Percentiles rank a stretch among this genome's conserved stretches.
phyloP scores from a whole-genome alignment of 2,113 vertebrate genomes.

The Hydrochoerus hydrochaeris region DNA sequence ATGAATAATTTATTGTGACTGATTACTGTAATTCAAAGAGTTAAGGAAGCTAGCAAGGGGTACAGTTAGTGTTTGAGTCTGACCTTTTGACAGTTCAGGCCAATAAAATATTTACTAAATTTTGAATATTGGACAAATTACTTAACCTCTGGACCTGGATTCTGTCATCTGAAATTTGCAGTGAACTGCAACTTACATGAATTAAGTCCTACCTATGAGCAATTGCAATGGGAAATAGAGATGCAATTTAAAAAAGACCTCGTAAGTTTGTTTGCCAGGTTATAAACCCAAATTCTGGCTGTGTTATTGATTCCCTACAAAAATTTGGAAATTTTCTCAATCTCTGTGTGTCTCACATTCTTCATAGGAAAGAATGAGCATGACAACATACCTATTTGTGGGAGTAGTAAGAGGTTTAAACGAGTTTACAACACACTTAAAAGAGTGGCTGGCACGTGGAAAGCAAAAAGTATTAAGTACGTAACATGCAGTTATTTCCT shows the following conservation, averaged over 20 bases:
- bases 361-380: neutral
- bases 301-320: neutral
- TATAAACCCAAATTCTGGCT: neutral
- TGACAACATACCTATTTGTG: neutral
- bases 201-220: neutral
- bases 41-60: neutral
- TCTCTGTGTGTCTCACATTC: neutral
- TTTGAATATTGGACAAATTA: neutral
- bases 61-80: neutral
- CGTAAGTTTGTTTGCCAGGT: neutral
- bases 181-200: neutral
- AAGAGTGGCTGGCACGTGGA: neutral
- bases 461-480: neutral
- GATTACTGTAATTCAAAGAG: constrained; percentile 14
- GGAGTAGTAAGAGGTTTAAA: neutral
- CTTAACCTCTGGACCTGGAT: neutral
- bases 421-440: neutral
- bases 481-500: neutral
- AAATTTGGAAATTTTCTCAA: neutral
- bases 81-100: neutral
- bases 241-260: neutral
- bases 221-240: neutral
- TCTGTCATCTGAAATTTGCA: neutral
- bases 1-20: constrained; percentile 34
- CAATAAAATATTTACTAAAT: neutral